A percentile compares a stretch with the other conserved stretches of the same genome.
phyloP scores from a whole-genome alignment of 1,140 invertebrate species.

The Drosophila murphyi region DNA sequence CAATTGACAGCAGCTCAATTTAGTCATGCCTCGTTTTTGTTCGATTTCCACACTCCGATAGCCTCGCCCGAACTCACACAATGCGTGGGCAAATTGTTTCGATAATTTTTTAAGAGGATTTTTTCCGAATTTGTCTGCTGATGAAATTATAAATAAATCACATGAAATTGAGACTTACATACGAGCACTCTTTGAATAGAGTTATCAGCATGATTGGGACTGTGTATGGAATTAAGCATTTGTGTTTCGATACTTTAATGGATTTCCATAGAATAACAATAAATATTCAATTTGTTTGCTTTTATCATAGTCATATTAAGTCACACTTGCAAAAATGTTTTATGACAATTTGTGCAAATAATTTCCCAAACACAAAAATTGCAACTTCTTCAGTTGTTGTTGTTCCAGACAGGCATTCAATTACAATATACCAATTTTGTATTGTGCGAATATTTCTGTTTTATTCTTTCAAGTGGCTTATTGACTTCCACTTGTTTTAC shows the following conservation, averaged over 20 bases:
- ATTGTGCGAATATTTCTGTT: slow-evolving; percentile 39
- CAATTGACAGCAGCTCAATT: slow-evolving; percentile 64
- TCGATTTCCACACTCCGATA: slow-evolving; percentile 47
- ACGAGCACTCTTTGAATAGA: slow-evolving; percentile 21
- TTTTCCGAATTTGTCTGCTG: slow-evolving; percentile 45
- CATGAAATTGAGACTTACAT: slow-evolving; percentile 50
- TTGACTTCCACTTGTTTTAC: slow-evolving; percentile 59
- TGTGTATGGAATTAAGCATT: neutral
- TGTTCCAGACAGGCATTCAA: neutral
- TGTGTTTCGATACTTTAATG: neutral
- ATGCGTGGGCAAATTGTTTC: slow-evolving; percentile 59
- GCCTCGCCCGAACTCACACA: slow-evolving; percentile 42
- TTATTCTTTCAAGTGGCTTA: slow-evolving; percentile 49
- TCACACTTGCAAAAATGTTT: neutral
- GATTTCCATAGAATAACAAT: neutral
- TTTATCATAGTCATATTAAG: neutral
- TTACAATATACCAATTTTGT: slow-evolving; percentile 47
- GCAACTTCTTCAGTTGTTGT: neutral
- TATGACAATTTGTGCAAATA: neutral
- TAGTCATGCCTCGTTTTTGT: slow-evolving; percentile 56
- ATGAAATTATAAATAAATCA: slow-evolving; percentile 46
- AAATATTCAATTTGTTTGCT: neutral
- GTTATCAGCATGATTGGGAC: slow-evolving; percentile 18
- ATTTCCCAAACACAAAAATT: neutral
- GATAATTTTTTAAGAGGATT: slow-evolving; percentile 63